Evolutionary conservation across 2,888 invertebrate species (phyloP), one percentile per base, ranked within the genome.

Genomic region (Eremobia ochroleuca): DNA sequence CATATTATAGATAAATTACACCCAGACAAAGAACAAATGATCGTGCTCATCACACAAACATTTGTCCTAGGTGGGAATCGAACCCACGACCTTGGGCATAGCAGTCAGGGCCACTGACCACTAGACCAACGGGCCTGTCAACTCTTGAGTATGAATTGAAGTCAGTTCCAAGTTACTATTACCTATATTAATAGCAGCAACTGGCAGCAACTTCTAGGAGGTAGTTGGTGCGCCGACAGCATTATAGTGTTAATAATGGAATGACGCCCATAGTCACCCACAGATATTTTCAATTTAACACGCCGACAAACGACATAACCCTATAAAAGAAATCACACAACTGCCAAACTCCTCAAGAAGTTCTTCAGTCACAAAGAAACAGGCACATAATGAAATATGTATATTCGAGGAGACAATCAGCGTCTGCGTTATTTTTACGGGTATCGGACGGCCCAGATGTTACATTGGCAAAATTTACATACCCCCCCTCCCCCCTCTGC

Each of bases 401-500:
- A 85, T 87, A 87, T 87, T 87, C 76, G 81, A 80, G 76, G 71
- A 82, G 83, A 85, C 89, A 87, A 87, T 89, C 89, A 89, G 73
- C 83, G 77, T 82, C 85, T 87, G 73, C 84, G 79, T 83, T 83
- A 81, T 89, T 89, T 87, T 87, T 87, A 89, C 89, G 81, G 83
- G 77, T 73, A 82, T 85, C 79, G 79, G 70, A 46, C 77, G 76
- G 59, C 71, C 85, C 87, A 85, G 84, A 90, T 86, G 87, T 87
- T 85, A 87, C 88, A 90, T 87, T 90, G 90, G 83, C 85, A 82
- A 74, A 90, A 90, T 90, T 89, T 90, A 87, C 90, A 90, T 90
- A 90, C 85, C 79, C 84, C 81, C 79, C 43, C 13, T 4, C 4
- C 43, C 15, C 9, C 52, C 9, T 52, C 69, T 31, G 2, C 80